A percentile compares a stretch with the other conserved stretches of the same genome.
These are phyloP conservation scores for Palaemon carinicauda DNA, from an alignment of 1,140 invertebrate species.

Conservation along the genomic window DNA sequence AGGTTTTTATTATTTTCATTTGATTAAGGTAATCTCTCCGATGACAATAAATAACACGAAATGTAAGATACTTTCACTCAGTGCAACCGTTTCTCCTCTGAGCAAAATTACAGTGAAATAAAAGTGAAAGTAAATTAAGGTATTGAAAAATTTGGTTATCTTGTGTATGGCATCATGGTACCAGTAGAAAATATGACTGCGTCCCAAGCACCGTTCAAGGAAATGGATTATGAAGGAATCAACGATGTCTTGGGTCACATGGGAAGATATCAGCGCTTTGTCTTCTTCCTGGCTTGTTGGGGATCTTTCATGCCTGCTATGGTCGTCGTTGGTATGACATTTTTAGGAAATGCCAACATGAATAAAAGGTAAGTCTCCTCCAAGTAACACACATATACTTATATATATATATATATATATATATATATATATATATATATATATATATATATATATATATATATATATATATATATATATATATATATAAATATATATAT, in stretches of 20 bases:
- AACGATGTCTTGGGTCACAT: conserved; percentile 15
- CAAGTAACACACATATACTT: too few relatives aligned
- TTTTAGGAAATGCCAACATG: conserved; percentile 12
- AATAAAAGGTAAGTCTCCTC: neutral
- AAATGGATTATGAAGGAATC: conserved; percentile 20
- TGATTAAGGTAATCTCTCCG: too few relatives aligned
- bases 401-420: too few relatives aligned
- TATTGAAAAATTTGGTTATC: neutral
- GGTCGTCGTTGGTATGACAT: conserved; percentile 40
- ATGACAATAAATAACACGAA: neutral
- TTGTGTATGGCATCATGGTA: too few relatives aligned
- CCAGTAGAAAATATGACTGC: too few relatives aligned
- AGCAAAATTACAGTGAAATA: neutral
- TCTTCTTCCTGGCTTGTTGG: conserved; percentile 31
- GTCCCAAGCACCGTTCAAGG: too few relatives aligned
- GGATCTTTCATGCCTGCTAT: conserved; percentile 47
- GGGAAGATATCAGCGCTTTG: conserved; percentile 24
- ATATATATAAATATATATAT: too few relatives aligned
- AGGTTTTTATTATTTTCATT: too few relatives aligned
- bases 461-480: too few relatives aligned
- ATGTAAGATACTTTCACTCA: neutral
- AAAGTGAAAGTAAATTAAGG: neutral
- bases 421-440: too few relatives aligned
- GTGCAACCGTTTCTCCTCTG: neutral
- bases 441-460: too few relatives aligned